Evolutionary conservation across 2,888 invertebrate species (phyloP), one percentile per base, ranked within the genome.

Genomic region (Mallateleia sp.): DNA sequence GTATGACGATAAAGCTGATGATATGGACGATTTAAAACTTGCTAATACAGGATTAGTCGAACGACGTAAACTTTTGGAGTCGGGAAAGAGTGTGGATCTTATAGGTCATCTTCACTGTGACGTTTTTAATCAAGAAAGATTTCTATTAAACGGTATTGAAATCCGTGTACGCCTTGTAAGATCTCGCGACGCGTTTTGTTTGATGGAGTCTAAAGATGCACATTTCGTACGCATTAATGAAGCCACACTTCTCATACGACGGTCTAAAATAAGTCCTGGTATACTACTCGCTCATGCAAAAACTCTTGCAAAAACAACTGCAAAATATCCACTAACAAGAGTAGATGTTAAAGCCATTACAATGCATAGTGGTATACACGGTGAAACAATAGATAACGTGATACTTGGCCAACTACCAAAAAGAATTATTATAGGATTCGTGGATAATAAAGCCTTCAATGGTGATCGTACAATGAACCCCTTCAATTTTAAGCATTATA

Each of bases 341-440:
- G 89, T 89, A 0, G 91, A 91, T 47, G 83, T 90, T 2, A 92
- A 91, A 77, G 67, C 89, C 1, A 62, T 89, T 14, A 89, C 92
- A 8, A 87, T 92, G 22, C 85, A 89, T 9, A 14, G 72, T 2
- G 90, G 90, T 0, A 88, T 90, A 18, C 89, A 89, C 38, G 88
- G 88, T 11, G 90, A 92, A 74, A 85, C 90, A 0, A 81, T 93
- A 56, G 93, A 94, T 60, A 93, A 94, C 64, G 47, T 94, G 9
- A 92, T 93, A 72, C 45, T 89, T 3, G 92, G 92, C 0, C 90
- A 90, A 71, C 64, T 93, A n/a, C 94, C 94, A 0, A 90, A 91
- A 77, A 82, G 92, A 54, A 80, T 94, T 11, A 87, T 93, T 22
- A 28, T 94, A n/a, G 91, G 91, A 6, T 92, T 94, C 64, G 91